These are phyloP conservation scores for Pteropus rufus DNA, from an alignment of 2,797 vertebrate species.

Conservation along the genomic window DNA sequence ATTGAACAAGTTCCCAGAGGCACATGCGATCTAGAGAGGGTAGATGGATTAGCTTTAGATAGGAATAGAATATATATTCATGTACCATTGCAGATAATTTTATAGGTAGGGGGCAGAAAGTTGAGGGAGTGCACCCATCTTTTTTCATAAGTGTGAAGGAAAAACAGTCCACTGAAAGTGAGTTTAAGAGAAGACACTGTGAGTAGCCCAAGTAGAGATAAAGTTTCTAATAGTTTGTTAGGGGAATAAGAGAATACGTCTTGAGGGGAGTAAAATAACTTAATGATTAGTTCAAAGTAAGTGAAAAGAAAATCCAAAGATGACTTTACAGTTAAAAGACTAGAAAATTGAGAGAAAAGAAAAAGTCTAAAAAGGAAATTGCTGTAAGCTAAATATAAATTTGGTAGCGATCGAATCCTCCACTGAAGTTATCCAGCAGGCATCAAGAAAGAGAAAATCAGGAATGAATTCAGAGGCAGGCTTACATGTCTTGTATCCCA, in stretches of 20 bases:
- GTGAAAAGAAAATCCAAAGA: background rate
- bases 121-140: background rate
- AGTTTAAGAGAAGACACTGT: background rate
- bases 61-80: background rate
- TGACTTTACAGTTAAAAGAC: background rate
- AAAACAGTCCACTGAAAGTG: background rate
- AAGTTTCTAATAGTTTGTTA: background rate
- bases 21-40: background rate
- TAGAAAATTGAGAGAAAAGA: slow-evolving; percentile 17
- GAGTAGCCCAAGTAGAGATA: background rate
- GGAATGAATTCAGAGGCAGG: background rate
- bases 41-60: background rate
- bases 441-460: slow-evolving; percentile 1
- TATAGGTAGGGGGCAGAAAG: background rate
- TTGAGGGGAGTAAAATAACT: background rate
- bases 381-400: background rate
- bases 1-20: background rate
- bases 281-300: slow-evolving; percentile 23
- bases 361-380: background rate
- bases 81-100: background rate
- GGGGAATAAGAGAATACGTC: background rate
- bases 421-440: background rate
- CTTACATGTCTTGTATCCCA: background rate
- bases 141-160: slow-evolving; percentile 30
- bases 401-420: background rate